Evolutionary conservation across 37 sponge, comb jelly and placozoan genomes (phyloP).

Genomic region (Cliona cf. orientalis): DNA sequence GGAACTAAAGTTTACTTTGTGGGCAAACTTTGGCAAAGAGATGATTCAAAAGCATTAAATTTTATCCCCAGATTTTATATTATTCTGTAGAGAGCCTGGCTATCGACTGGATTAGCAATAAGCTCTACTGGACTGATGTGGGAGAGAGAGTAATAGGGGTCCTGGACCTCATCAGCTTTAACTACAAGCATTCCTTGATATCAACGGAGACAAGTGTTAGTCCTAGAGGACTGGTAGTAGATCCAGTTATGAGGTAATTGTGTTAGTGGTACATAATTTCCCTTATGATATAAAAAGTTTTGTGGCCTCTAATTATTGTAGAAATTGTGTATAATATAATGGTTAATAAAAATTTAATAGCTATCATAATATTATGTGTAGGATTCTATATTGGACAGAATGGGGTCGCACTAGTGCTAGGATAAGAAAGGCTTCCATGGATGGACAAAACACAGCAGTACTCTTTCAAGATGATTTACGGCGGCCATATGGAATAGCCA

Average conservation of each 20-base stretch:
- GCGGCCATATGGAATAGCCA: slow-evolving; percentile 59
- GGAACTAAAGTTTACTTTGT: no score
- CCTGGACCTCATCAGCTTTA: neutral
- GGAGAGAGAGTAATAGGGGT: neutral
- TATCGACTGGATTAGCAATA: neutral
- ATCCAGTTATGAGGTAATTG: slow-evolving; percentile 34
- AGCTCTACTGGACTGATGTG: slow-evolving; percentile 34
- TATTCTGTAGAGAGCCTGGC: neutral
- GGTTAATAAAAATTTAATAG: neutral
- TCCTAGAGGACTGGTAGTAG: slow-evolving; percentile 31
- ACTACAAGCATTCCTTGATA: slow-evolving; percentile 3
- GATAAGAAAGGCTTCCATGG: slow-evolving; percentile 20
- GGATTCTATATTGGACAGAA: slow-evolving; percentile 63
- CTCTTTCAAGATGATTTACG: neutral
- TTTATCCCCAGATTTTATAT: neutral
- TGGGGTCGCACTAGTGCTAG: slow-evolving; percentile 18
- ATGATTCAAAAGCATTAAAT: no score
- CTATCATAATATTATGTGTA: neutral
- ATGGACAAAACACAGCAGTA: slow-evolving; percentile 1
- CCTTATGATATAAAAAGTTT: neutral
- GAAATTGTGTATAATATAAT: neutral
- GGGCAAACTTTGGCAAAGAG: no score
- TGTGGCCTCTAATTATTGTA: neutral
- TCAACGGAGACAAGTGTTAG: neutral
- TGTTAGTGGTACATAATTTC: neutral